Evolutionary conservation across 2,113 vertebrate species (phyloP), one percentile per base, ranked within the genome.

Genomic region (Daboia siamensis): DNA sequence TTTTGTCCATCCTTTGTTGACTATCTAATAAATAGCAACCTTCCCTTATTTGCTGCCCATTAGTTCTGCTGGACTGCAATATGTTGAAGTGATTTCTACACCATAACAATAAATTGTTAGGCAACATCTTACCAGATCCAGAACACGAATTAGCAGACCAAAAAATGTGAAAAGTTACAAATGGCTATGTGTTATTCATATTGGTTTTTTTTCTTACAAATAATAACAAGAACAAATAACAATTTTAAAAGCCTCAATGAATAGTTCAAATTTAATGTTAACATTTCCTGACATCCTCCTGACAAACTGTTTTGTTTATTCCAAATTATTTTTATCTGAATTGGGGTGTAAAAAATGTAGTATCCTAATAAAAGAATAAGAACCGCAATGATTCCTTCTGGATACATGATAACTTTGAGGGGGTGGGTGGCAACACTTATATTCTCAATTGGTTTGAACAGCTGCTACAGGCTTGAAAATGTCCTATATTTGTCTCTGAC

Each of bases 381-480:
- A 93, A 92, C n/a, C 29, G 90, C 54, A 46, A 74, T 94, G 93
- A 96, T 95, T 95, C 90, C 94, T 96, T 96, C 95, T 92, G 94
- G 96, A 97, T 93, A 96, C 95, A 94, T 95, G 94, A 96, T 94
- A 92, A 12, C 0, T 94, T 94, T 92, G 0, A 89, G 52, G n/a
- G 33, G 0, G 52, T 87, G 92, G 88, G 90, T 90, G 88, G 33
- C 0, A 21, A 91, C 0, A 59, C 52, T 91, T 89, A 93, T 92
- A 0, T 1, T 92, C 90, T 85, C 94, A 94, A 92, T 85, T 95
- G 95, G n/a, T 69, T 87, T 1, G 2, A 95, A 95, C 95, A 97
- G 96, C 96, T 97, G 95, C 96, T 97, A 96, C 93, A 91, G 88
- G 39, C 20, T 64, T 89, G 86, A 51, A 91, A 44, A 1, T 93